Conservation (phyloP, 2,888 invertebrate genomes). For the Brenthis daphne region DNA sequence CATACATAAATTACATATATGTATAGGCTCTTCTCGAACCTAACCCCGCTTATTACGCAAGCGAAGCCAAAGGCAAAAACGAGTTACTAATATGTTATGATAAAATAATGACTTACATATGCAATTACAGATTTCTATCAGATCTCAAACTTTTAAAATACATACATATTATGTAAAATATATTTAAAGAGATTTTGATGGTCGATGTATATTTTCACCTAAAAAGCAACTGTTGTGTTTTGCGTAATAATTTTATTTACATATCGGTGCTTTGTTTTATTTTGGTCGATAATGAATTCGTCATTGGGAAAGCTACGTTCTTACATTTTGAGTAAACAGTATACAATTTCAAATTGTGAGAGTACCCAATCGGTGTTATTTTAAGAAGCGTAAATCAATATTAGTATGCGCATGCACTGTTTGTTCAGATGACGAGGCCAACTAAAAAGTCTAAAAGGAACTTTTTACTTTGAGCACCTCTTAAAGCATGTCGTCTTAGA, state of each 20-base stretch:
- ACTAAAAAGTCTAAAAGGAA: conserved; percentile 25
- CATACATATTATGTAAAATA: too few species aligned
- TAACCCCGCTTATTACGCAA: too few species aligned
- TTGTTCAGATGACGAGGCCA: conserved; percentile 38
- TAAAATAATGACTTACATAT: too few species aligned
- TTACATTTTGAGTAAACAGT: conserved; percentile 6
- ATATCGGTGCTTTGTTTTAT: background rate
- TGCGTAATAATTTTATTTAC: conserved; percentile 1
- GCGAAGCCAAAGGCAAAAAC: too few species aligned
- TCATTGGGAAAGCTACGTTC: background rate
- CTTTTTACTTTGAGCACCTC: conserved; percentile 29
- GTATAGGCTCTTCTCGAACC: too few species aligned
- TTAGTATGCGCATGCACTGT: conserved; percentile 36
- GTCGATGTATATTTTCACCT: too few species aligned
- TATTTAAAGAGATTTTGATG: too few species aligned
- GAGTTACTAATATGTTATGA: too few species aligned
- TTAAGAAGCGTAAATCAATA: conserved; percentile 38
- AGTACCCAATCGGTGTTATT: conserved; percentile 29
- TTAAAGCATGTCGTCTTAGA: conserved; percentile 31
- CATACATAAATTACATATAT: too few species aligned
- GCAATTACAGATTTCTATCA: too few species aligned
- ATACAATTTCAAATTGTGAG: conserved; percentile 26
- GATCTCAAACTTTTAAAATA: too few species aligned
- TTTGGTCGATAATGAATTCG: conserved; percentile 1
- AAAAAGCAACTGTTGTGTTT: background rate